phyloP scores from a whole-genome alignment of 2,888 invertebrate genomes.

The Ashinkailepas kermadecensis region DNA sequence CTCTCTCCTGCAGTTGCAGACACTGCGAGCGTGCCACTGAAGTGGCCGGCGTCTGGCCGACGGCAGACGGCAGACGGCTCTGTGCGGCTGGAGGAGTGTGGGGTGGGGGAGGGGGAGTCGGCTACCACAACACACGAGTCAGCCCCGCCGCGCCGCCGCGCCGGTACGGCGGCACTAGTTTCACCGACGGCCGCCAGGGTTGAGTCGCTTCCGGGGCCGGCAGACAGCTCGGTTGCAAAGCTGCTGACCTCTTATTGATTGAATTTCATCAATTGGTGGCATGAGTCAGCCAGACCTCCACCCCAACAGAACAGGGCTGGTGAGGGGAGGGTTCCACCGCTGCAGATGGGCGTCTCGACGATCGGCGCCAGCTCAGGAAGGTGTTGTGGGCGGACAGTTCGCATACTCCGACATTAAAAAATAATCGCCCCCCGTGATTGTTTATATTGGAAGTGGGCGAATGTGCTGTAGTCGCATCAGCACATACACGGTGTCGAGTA shows the following conservation, averaged over 20 bases:
- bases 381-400: too few species aligned
- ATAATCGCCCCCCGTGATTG: not conserved
- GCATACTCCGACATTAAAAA: not conserved
- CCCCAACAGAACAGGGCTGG: not conserved
- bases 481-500: not conserved
- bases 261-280: constrained; percentile 4
- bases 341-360: not conserved
- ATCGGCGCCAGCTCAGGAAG: not conserved
- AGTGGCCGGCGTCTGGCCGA: too few species aligned
- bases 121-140: too few species aligned
- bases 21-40: too few species aligned
- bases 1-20: too few species aligned
- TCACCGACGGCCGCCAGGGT: not conserved
- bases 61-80: too few species aligned
- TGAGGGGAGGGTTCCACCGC: not conserved
- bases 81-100: too few species aligned
- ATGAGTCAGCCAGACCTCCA: not conserved
- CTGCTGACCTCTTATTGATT: not conserved
- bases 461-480: not conserved
- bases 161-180: too few species aligned
- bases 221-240: not conserved
- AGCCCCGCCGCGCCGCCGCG: too few species aligned
- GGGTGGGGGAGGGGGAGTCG: too few species aligned
- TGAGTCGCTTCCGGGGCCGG: not conserved
- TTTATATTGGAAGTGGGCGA: not conserved